Evolutionary conservation across 1,140 invertebrate species (phyloP), one percentile per base, ranked within the genome.

Genomic region (Eufriesea mexicana): DNA sequence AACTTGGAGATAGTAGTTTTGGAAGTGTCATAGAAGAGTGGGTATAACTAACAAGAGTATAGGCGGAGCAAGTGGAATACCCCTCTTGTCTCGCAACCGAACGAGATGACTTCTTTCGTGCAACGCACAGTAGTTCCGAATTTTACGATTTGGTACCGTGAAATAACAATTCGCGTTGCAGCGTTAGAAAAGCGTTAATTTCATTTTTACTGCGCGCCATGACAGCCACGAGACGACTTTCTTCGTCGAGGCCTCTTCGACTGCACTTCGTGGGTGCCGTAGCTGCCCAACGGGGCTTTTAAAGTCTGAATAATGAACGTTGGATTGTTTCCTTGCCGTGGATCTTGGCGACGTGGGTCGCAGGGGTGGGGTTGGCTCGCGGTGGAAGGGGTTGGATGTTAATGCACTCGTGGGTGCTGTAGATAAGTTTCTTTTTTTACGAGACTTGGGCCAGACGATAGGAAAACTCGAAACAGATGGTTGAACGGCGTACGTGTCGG

Each of bases 81-180:
- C n/a, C n/a, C n/a, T n/a, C n/a, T n/a, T n/a, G n/a, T n/a, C n/a
- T n/a, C n/a, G n/a, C n/a, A n/a, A n/a, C n/a, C n/a, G n/a, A n/a
- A n/a, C n/a, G n/a, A n/a, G n/a, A n/a, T n/a, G n/a, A n/a, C n/a
- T n/a, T n/a, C n/a, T n/a, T n/a, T n/a, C n/a, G n/a, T n/a, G n/a
- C n/a, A n/a, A n/a, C n/a, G n/a, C n/a, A n/a, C 35, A 35, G 51
- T n/a, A 42, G 20, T 12, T 8, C 12, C 42, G 35, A 25, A 73
- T 57, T 74, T 74, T 59, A 74, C 61, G 72, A 74, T 74, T 74
- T 61, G 14, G 18, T 61, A 74, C 35, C 45, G 55, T 28, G 57
- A 75, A 35, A 75, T 16, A 61, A 62, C 59, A 45, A 35, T 42
- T 59, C 10, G 4, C 23, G 20, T n/a, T 9, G 42, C 5, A 61